phyloP scores from a whole-genome alignment of 92 coral and sea anemone genomes.

The Parazoanthus atlanticus region DNA sequence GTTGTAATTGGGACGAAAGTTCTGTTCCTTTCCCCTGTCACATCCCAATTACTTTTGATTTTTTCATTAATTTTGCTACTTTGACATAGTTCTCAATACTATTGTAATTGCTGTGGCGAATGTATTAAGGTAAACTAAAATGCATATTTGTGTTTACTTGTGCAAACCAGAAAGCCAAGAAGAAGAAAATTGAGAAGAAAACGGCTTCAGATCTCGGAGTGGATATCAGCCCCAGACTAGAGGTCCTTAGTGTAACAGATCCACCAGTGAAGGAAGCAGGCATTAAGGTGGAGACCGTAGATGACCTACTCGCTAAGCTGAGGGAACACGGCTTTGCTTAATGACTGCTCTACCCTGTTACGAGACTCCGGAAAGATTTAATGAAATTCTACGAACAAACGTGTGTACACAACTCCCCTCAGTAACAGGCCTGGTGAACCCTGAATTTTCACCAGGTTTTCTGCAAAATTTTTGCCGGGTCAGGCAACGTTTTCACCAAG shows the following conservation, averaged over 20 bases:
- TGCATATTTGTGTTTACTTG: neutral
- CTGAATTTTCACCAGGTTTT: too few relatives aligned
- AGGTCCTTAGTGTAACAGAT: conserved; percentile 78
- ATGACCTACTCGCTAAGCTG: conserved; percentile 82
- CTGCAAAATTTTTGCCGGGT: too few relatives aligned
- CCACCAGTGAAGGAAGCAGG: conserved; percentile 98
- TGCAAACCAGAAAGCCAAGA: conserved; percentile 90
- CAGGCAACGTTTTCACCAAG: too few relatives aligned
- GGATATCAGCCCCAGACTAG: conserved; percentile 87
- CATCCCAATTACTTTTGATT: too few relatives aligned
- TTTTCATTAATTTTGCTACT: too few relatives aligned
- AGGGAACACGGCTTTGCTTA: conserved; percentile 90
- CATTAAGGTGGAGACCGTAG: conserved; percentile 93
- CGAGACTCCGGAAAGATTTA: neutral
- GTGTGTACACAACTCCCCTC: neutral
- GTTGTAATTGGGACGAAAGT: too few relatives aligned
- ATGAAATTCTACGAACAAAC: neutral
- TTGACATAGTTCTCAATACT: too few relatives aligned
- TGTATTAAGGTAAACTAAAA: neutral
- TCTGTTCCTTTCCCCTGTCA: too few relatives aligned
- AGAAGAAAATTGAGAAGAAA: conserved; percentile 98
- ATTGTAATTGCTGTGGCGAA: too few relatives aligned
- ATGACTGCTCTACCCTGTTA: neutral
- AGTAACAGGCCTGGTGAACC: too few relatives aligned
- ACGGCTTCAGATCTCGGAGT: conserved; percentile 89